These are phyloP conservation scores for Oenanthe melanoleuca DNA, from an alignment of 2,113 vertebrate genomes.

Conservation along the genomic window DNA sequence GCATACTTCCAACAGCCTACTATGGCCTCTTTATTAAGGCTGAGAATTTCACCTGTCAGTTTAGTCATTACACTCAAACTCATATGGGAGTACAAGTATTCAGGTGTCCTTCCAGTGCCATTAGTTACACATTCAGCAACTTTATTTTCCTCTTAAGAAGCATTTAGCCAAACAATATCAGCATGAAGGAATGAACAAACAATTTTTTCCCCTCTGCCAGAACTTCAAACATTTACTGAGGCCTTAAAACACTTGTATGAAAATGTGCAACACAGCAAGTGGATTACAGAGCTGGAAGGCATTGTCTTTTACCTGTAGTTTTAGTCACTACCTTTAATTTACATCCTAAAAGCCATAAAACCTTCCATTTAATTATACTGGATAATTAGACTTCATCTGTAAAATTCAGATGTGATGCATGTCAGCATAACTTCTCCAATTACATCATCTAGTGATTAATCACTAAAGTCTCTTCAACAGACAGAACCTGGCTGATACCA, in stretches of 20 bases:
- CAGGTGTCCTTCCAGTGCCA: background rate
- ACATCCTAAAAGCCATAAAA: background rate
- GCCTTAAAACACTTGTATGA: background rate
- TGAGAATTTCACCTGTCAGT: background rate
- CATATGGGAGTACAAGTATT: background rate
- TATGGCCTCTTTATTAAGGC: background rate
- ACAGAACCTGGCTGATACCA: background rate
- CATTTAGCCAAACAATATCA: background rate
- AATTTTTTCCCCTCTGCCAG: background rate
- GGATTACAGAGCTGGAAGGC: background rate
- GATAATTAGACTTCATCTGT: background rate
- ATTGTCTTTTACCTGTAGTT: background rate
- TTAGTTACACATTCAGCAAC: background rate
- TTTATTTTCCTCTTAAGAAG: background rate
- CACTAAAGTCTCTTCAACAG: background rate
- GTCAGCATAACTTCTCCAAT: background rate
- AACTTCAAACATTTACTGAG: background rate
- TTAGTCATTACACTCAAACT: background rate
- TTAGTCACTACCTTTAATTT: background rate
- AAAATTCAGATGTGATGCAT: background rate
- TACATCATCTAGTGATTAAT: background rate
- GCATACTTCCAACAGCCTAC: background rate
- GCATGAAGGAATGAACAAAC: background rate
- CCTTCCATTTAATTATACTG: background rate
- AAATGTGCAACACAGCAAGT: background rate